Conservation (phyloP, 30 jellyfish, hydroid and myxozoan species). For the Hydra vulgaris region DNA sequence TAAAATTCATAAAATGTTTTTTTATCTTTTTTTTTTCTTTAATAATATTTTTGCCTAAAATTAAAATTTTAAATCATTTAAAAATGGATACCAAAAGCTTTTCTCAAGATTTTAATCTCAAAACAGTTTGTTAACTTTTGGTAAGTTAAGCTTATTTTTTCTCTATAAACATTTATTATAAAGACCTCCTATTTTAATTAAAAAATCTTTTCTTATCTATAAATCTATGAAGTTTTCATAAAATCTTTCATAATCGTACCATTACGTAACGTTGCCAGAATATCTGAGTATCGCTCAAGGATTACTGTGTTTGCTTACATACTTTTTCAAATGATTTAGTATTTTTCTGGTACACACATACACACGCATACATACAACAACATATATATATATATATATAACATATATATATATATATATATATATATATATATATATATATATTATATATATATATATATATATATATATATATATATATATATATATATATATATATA, state of each 20-base stretch:
- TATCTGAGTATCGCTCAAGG: background rate
- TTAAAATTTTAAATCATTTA: background rate
- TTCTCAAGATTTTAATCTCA: background rate
- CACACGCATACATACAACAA: too few species aligned
- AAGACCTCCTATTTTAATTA: background rate
- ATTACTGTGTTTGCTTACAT: background rate
- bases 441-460: too few species aligned
- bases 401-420: too few species aligned
- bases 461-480: too few species aligned
- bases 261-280: background rate
- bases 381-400: too few species aligned
- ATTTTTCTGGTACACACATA: background rate
- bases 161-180: background rate
- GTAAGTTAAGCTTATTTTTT: background rate
- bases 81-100: background rate
- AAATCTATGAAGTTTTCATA: background rate
- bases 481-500: too few species aligned
- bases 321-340: background rate
- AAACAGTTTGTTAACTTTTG: background rate
- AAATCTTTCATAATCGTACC: background rate
- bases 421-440: too few species aligned
- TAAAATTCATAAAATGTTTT: too few species aligned
- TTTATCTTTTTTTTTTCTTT: too few species aligned
- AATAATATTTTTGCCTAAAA: too few species aligned
- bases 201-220: background rate